Percentiles rank a stretch among this genome's conserved stretches.
Evolutionary conservation across 2,888 invertebrate species (phyloP).

Genomic region (Polia nebulosa): DNA sequence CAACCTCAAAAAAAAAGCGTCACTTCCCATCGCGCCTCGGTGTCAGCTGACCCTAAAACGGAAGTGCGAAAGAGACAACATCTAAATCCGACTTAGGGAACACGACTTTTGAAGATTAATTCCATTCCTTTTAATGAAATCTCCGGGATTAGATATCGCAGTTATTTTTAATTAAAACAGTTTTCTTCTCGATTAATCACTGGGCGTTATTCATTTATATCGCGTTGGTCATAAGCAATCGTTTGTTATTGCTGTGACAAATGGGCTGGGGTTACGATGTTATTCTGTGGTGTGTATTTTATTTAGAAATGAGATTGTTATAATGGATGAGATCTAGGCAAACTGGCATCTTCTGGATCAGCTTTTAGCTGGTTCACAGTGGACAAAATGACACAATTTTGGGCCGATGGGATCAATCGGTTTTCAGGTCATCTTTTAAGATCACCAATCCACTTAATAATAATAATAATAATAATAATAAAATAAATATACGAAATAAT

Average conservation of each 20-base stretch:
- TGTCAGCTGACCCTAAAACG: slow-evolving; percentile 30
- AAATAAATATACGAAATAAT: no score
- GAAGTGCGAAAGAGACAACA: slow-evolving; percentile 30
- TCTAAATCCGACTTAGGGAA: slow-evolving; percentile 56
- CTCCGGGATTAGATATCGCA: slow-evolving; percentile 60
- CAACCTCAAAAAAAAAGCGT: no score
- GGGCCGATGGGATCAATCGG: no score
- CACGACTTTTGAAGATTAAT: slow-evolving; percentile 64
- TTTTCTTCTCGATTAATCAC: slow-evolving; percentile 71
- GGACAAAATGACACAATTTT: no score
- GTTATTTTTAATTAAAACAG: slow-evolving; percentile 79
- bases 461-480: no score
- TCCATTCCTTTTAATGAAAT: slow-evolving; percentile 55
- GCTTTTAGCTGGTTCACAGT: no score
- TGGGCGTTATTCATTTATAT: slow-evolving; percentile 65
- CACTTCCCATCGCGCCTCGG: slow-evolving; percentile 30
- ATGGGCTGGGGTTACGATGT: slow-evolving; percentile 30
- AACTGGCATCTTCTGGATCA: no score
- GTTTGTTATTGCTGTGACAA: slow-evolving; percentile 55
- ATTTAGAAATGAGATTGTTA: background rate
- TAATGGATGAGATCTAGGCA: background rate
- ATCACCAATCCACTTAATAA: no score
- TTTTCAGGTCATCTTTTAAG: no score
- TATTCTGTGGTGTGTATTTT: slow-evolving; percentile 19
- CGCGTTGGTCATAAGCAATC: slow-evolving; percentile 52